Evolutionary conservation across 2,888 invertebrate genomes (phyloP).

Genomic region (Nomada hirtipes): DNA sequence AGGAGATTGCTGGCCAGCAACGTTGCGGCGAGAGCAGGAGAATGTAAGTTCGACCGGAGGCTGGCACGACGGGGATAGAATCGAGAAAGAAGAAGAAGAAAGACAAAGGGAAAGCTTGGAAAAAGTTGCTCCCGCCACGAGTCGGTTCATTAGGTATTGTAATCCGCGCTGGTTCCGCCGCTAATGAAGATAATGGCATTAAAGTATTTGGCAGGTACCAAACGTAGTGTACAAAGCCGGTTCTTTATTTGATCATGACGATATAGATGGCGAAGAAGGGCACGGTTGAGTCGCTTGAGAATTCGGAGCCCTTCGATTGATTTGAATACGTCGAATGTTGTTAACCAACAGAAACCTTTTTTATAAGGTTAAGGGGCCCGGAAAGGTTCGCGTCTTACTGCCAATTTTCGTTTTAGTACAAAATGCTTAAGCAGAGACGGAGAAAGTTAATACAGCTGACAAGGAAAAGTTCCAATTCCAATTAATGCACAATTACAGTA

Average conservation of each 20-base stretch:
- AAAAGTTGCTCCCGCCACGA: slow-evolving; percentile 74
- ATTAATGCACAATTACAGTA: not conserved
- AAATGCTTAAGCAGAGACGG: not conserved
- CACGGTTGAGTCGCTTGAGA: slow-evolving; percentile 35
- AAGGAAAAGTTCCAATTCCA: too few relatives aligned
- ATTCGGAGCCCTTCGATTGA: slow-evolving; percentile 50
- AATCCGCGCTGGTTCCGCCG: slow-evolving; percentile 79
- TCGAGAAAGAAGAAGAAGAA: slow-evolving; percentile 31
- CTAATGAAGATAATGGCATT: slow-evolving; percentile 84
- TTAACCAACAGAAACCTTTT: too few relatives aligned
- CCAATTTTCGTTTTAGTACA: too few relatives aligned
- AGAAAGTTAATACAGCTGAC: too few relatives aligned
- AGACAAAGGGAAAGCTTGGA: slow-evolving; percentile 64
- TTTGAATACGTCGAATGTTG: not conserved
- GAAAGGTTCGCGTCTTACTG: too few relatives aligned
- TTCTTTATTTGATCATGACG: slow-evolving; percentile 78
- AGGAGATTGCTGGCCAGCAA: slow-evolving; percentile 66
- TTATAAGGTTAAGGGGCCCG: too few relatives aligned
- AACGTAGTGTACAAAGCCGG: slow-evolving; percentile 76
- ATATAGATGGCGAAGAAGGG: slow-evolving; percentile 60
- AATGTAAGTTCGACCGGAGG: not conserved
- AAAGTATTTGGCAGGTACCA: slow-evolving; percentile 79
- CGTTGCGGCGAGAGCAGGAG: slow-evolving; percentile 46
- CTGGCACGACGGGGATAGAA: slow-evolving; percentile 4
- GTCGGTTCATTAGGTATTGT: slow-evolving; percentile 84